These are phyloP conservation scores for Myzus persicae DNA, from an alignment of 1,140 invertebrate genomes.

Conservation along the genomic window DNA sequence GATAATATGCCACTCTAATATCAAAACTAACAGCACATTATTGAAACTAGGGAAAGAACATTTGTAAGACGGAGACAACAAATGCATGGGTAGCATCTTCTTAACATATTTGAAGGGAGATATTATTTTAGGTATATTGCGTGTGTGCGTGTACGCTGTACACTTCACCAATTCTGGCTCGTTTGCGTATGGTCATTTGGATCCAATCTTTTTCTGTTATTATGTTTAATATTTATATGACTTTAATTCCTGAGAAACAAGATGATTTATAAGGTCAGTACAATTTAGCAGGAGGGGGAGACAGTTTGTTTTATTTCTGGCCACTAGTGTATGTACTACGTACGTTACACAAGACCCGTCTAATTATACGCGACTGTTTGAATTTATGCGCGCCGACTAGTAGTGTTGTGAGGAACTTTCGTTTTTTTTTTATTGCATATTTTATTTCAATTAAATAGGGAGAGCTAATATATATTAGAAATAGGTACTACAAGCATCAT, in stretches of 20 bases:
- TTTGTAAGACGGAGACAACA: too few relatives aligned
- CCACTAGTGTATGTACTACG: neutral
- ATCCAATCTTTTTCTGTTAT: slow-evolving; percentile 22
- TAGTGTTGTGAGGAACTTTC: neutral
- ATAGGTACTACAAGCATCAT: neutral
- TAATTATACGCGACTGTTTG: slow-evolving; percentile 37
- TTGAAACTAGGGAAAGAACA: neutral
- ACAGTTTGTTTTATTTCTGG: slow-evolving; percentile 36
- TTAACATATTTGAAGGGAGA: neutral
- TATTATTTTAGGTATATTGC: neutral
- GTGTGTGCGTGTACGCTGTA: neutral
- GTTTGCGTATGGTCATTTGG: neutral
- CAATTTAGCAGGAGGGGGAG: neutral
- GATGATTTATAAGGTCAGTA: slow-evolving; percentile 37
- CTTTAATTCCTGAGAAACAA: slow-evolving; percentile 7
- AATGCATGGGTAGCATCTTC: neutral
- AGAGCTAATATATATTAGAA: neutral
- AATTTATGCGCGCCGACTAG: neutral
- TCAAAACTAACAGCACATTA: neutral
- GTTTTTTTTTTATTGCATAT: slow-evolving; percentile 1
- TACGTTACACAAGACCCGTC: neutral
- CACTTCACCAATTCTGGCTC: slow-evolving; percentile 10
- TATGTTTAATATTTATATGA: slow-evolving; percentile 32
- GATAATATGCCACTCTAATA: neutral
- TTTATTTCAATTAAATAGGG: neutral